phyloP scores from a whole-genome alignment of 2,797 vertebrate species.

The Helarctos malayanus region DNA sequence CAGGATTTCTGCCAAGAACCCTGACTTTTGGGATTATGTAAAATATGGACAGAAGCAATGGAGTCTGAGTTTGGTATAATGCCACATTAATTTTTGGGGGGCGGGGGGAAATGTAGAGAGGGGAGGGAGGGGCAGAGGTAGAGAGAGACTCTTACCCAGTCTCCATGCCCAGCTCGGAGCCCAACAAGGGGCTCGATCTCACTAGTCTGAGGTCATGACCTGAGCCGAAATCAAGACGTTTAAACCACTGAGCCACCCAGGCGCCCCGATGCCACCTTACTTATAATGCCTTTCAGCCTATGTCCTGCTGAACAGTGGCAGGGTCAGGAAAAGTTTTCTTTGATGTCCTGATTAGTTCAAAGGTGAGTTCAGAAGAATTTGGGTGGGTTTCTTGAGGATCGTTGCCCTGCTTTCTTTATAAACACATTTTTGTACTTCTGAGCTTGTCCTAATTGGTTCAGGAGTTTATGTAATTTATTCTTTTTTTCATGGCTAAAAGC shows the following conservation, averaged over 20 bases:
- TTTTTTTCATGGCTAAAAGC: slow-evolving; percentile 16
- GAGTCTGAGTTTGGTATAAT: neutral
- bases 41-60: neutral
- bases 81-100: neutral
- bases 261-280: neutral
- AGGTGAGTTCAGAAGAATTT: slow-evolving; percentile 26
- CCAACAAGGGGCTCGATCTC: neutral
- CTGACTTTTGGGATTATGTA: neutral
- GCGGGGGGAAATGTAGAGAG: neutral
- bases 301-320: neutral
- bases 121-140: neutral
- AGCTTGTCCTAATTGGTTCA: neutral
- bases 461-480: neutral
- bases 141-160: neutral
- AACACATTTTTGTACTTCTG: slow-evolving; percentile 23
- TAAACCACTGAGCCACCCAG: neutral
- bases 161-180: neutral
- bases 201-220: neutral
- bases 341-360: neutral
- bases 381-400: slow-evolving; percentile 1
- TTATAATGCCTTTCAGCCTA: neutral
- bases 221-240: neutral
- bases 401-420: neutral
- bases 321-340: neutral
- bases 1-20: slow-evolving; percentile 25